Conservation (phyloP, 1,140 invertebrate genomes). For the Sesamia nonagrioides region DNA sequence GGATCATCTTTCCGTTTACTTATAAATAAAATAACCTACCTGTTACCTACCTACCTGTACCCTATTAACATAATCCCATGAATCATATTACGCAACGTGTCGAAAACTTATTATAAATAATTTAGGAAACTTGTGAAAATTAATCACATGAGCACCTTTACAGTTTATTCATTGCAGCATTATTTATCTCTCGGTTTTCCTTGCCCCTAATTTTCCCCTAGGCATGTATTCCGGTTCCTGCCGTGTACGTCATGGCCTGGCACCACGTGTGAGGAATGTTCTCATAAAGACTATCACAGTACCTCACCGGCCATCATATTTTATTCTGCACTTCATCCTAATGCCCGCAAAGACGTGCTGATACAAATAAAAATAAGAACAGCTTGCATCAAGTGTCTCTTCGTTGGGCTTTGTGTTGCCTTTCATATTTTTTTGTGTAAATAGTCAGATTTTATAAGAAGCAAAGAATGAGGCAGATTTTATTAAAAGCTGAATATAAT, state of each 20-base stretch:
- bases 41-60: too few relatives aligned
- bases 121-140: too few relatives aligned
- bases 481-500: too few relatives aligned
- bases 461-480: too few relatives aligned
- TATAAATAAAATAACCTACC: too few relatives aligned
- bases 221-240: neutral
- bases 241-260: neutral
- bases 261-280: conserved; percentile 9
- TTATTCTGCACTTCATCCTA: conserved; percentile 1
- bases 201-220: neutral
- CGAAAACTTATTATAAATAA: too few relatives aligned
- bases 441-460: neutral
- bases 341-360: neutral
- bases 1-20: too few relatives aligned
- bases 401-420: neutral
- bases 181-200: too few relatives aligned
- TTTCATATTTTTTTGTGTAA: neutral
- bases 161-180: too few relatives aligned
- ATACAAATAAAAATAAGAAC: conserved; percentile 9
- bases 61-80: too few relatives aligned
- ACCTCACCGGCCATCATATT: neutral
- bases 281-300: conserved; percentile 1
- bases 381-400: neutral
- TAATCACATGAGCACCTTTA: too few relatives aligned
- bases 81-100: too few relatives aligned